Evolutionary conservation across 2,113 vertebrate genomes (phyloP).

Genomic region (Sceloporus undulatus): DNA sequence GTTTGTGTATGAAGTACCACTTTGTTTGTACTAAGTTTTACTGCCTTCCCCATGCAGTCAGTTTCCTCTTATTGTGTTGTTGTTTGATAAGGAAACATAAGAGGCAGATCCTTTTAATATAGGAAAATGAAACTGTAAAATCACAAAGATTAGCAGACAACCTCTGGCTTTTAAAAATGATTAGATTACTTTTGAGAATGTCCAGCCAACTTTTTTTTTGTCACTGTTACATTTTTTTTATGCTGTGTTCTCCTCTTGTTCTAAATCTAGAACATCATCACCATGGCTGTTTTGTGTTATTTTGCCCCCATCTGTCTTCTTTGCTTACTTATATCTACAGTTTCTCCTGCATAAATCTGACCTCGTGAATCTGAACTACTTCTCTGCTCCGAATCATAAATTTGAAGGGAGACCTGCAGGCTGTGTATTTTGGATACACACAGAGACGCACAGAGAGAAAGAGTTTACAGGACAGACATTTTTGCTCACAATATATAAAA

Average conservation of each 20-base stretch:
- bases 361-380: not conserved
- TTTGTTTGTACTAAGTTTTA: constrained; percentile 19
- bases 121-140: constrained; percentile 22
- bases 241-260: not conserved
- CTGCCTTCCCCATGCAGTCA: not conserved
- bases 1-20: not conserved
- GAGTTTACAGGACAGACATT: not conserved
- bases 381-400: too few species aligned
- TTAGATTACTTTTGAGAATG: constrained; percentile 7
- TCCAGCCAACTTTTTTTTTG: not conserved
- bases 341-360: not conserved
- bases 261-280: not conserved
- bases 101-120: constrained; percentile 17
- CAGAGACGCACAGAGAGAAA: too few species aligned
- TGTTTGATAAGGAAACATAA: constrained; percentile 10
- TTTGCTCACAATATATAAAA: not conserved
- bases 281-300: not conserved
- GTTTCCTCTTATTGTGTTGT: constrained; percentile 13
- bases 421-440: too few species aligned
- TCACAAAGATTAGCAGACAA: constrained; percentile 2
- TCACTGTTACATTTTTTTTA: not conserved
- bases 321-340: not conserved
- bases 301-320: not conserved
- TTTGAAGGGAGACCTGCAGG: not conserved
- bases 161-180: constrained; percentile 1